Base-by-base conservation (phyloP, 2,113 vertebrate genomes). In the Brachyhypopomus occidentalis region DNA sequence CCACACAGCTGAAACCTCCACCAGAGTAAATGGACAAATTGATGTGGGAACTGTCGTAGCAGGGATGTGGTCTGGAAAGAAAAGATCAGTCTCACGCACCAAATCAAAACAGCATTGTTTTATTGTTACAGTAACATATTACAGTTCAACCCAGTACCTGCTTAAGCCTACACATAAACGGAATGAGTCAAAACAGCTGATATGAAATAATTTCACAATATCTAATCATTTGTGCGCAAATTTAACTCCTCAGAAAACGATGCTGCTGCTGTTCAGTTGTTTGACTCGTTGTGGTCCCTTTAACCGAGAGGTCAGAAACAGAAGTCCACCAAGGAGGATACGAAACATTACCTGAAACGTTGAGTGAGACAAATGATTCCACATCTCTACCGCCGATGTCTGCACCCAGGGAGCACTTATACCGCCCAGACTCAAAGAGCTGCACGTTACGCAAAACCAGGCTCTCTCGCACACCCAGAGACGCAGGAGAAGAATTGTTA, bases 391-490 rank as follows among this genome's bases (percentile, higher is more conserved):
- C n/a, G 2, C 87, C 87, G 48, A 86, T 17, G 0, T 79, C 59
- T 60, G 87, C 85, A 48, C 75, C 81, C 34, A 85, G 64, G 41
- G 25, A 80, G 38, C 87, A 88, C n/a, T 22, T 11, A 38, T 88
- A 88, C 19, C 3, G 0, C 48, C 87, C 87, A 6, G 83, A 82
- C 58, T 85, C 81, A 56, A 66, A 75, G 12, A 83, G 75, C 62
- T 77, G 55, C 12, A 72, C 69, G 1, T 59, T 59, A 0, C 23
- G 69, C 27, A 88, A 52, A 48, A 80, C 36, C 62, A 88, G 79
- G 8, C 66, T 7, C 30, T 72, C 85, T 0, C 16, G 22, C 6
- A 62, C 66, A 58, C 73, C 62, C 60, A 88, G 36, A 72, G 11
- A 66, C 20, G 72, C 67, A 36, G 27, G 56, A 41, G 75, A 75